phyloP scores from a whole-genome alignment of 2,797 vertebrate species.

The Discoglossus pictus region DNA sequence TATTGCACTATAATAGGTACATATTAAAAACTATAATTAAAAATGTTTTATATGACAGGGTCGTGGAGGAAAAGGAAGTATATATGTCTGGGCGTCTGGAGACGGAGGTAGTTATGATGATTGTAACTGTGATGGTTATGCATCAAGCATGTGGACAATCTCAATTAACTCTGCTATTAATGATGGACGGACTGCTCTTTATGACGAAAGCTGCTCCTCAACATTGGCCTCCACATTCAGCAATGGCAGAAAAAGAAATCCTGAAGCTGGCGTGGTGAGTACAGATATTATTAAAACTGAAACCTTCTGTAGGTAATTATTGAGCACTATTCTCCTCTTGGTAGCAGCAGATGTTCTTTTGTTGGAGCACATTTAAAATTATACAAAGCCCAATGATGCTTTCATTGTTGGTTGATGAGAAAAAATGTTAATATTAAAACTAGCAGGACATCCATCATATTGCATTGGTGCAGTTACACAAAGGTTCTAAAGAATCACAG shows the following conservation, averaged over 20 bases:
- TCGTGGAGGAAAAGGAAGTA: slow-evolving; percentile 93
- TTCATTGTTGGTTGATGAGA: slow-evolving; percentile 44
- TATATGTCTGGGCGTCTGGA: slow-evolving; percentile 98
- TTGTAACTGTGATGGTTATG: slow-evolving; percentile 97
- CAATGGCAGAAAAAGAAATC: slow-evolving; percentile 96
- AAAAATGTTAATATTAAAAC: slow-evolving; percentile 45
- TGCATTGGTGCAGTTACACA: slow-evolving; percentile 23
- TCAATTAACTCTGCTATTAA: slow-evolving; percentile 99
- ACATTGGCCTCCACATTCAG: slow-evolving; percentile 97
- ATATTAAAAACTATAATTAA: too few species aligned
- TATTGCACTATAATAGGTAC: too few species aligned
- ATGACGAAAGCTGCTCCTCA: slow-evolving; percentile 98
- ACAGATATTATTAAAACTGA: slow-evolving; percentile 31
- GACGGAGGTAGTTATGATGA: slow-evolving; percentile 97
- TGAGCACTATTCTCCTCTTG: slow-evolving; percentile 31
- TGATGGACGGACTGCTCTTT: slow-evolving; percentile 92
- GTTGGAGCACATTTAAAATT: slow-evolving; percentile 51
- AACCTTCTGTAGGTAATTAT: slow-evolving; percentile 6
- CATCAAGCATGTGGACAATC: slow-evolving; percentile 99
- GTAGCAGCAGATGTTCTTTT: slow-evolving; percentile 56
- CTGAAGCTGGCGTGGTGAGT: slow-evolving; percentile 94
- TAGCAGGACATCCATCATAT: slow-evolving; percentile 26
- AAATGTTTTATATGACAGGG: slow-evolving; percentile 75
- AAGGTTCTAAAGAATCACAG: neutral
- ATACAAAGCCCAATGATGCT: slow-evolving; percentile 20